Percentiles rank a stretch among this genome's conserved stretches.
Conservation (phyloP, 2,113 vertebrate species). For the Conger conger region DNA sequence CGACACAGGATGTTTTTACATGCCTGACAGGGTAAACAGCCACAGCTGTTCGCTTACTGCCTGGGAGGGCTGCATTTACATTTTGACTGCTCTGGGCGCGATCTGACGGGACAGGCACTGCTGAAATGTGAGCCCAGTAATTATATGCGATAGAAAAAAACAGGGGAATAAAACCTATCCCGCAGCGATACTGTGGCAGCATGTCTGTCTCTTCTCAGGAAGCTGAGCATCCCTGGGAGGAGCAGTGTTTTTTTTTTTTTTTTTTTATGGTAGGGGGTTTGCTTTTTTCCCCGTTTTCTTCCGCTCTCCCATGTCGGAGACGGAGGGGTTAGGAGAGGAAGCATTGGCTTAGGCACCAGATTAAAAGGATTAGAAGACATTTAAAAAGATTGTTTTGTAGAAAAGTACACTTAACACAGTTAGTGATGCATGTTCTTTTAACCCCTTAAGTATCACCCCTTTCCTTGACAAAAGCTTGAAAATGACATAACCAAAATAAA, state of each 20-base stretch:
- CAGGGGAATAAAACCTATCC: neutral
- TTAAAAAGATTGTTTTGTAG: constrained; percentile 54
- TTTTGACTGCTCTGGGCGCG: constrained; percentile 53
- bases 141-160: constrained; percentile 62
- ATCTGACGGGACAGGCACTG: constrained; percentile 64
- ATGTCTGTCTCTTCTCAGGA: neutral
- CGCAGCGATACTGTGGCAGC: neutral
- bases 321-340: constrained; percentile 63
- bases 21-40: constrained; percentile 76
- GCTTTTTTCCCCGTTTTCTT: neutral
- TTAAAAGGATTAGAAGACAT: constrained; percentile 66
- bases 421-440: neutral
- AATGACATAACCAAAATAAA: too few species aligned
- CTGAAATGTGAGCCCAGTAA: constrained; percentile 65
- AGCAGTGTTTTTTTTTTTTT: neutral
- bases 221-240: constrained; percentile 2
- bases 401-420: neutral
- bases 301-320: constrained; percentile 52
- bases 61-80: constrained; percentile 66
- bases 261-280: neutral
- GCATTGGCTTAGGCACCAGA: constrained; percentile 62
- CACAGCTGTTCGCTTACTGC: constrained; percentile 78
- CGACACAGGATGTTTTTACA: constrained; percentile 79
- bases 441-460: too few species aligned
- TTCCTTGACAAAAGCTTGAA: too few species aligned